Evolutionary conservation across 2,888 invertebrate genomes (phyloP).

Genomic region (Callimorpha dominula): DNA sequence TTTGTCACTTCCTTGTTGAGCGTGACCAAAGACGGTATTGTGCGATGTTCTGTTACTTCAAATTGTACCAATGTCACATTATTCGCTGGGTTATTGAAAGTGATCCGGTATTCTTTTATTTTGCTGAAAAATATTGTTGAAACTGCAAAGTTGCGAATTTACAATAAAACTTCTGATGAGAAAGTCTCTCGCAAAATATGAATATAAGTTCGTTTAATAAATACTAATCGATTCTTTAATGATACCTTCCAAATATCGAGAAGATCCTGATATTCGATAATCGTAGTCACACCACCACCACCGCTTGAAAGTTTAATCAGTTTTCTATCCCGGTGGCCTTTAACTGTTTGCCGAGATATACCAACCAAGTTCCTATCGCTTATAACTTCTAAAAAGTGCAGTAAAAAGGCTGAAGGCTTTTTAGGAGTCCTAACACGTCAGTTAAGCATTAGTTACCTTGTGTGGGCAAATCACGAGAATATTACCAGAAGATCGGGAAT

Average conservation of each 20-base stretch:
- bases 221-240: background rate
- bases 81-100: slow-evolving; percentile 48
- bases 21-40: slow-evolving; percentile 67
- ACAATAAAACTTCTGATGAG: background rate
- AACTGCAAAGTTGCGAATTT: slow-evolving; percentile 3
- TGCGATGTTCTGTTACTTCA: slow-evolving; percentile 56
- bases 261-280: too few species aligned
- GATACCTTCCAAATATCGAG: too few species aligned
- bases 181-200: background rate
- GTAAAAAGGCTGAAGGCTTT: background rate
- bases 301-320: background rate
- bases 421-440: background rate
- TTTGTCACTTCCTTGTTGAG: slow-evolving; percentile 69
- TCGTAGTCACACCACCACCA: background rate
- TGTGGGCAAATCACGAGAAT: too few species aligned
- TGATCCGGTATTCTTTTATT: slow-evolving; percentile 32
- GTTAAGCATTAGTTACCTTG: too few species aligned
- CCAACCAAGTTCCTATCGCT: too few species aligned
- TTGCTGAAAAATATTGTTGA: slow-evolving; percentile 15
- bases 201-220: background rate
- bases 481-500: too few species aligned
- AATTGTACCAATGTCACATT: slow-evolving; percentile 56
- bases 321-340: background rate
- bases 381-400: background rate
- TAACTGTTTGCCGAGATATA: background rate